These are phyloP conservation scores for Agonopterix alstromeriana DNA, from an alignment of 2,888 invertebrate genomes.

Conservation along the genomic window DNA sequence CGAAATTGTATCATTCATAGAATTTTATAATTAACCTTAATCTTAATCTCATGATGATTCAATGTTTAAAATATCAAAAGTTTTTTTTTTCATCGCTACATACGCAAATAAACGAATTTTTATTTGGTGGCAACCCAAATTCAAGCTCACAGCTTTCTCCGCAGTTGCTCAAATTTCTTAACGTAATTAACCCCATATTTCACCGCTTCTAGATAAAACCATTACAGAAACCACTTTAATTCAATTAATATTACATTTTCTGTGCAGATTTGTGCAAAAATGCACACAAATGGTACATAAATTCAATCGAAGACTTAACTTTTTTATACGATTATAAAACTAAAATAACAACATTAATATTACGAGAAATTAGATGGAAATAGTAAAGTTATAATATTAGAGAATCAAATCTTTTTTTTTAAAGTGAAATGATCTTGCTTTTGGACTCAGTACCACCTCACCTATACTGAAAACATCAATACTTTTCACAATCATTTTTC, in stretches of 20 bases:
- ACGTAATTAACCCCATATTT: constrained; percentile 43
- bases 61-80: too few species aligned
- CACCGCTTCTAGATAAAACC: constrained; percentile 60
- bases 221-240: constrained; percentile 47
- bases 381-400: too few species aligned
- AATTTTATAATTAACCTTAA: too few species aligned
- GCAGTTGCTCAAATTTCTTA: constrained; percentile 67
- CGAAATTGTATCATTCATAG: too few species aligned
- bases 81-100: too few species aligned
- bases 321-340: not conserved
- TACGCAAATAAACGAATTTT: not conserved
- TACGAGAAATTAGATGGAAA: not conserved
- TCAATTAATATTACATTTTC: constrained; percentile 53
- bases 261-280: constrained; percentile 14
- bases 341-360: not conserved
- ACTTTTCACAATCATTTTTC: too few species aligned
- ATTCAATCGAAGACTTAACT: not conserved
- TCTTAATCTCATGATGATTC: too few species aligned
- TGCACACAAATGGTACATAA: not conserved
- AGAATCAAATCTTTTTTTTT: too few species aligned
- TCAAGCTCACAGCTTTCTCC: constrained; percentile 70
- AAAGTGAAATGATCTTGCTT: too few species aligned
- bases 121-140: constrained; percentile 46
- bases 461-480: too few species aligned
- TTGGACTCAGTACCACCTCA: too few species aligned